Evolutionary conservation across 2,888 invertebrate species (phyloP), one percentile per base, ranked within the genome.

Genomic region (Sussaba pulchella): DNA sequence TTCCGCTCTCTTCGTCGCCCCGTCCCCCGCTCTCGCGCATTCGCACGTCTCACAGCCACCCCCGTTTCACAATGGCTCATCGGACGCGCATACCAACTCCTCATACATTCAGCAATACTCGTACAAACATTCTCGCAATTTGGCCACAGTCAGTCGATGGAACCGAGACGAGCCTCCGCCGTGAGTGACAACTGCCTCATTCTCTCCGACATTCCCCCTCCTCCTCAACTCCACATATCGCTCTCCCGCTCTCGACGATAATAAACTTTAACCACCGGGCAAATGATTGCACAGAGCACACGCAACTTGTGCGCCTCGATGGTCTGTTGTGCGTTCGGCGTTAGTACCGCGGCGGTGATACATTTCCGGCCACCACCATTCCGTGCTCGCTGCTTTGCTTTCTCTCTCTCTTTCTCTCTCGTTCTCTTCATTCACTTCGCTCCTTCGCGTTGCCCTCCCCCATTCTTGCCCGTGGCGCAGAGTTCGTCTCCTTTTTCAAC

Each of bases 281-380:
- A 76, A 69, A 52, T 36, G 14, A 41, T 24, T 24, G 19, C 19
- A 10, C 75, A 6, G 71, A 82, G 84, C 82, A 83, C 77, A 82
- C 47, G 64, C 74, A 54, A 69, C 54, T 69, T 63, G 31, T 31
- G 64, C 64, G 70, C 67, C 67, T 74, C 39, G 71, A 76, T 54
- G 76, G 82, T 66, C 71, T 43, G 67, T 82, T 79, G 76, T 80
- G 78, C 81, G 81, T 83, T 78, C 83, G 83, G 83, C 83, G 83
- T 85, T 86, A 80, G 82, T 31, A 81, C 85, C 79, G 82, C 81
- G 85, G 83, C 83, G 79, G 75, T 82, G 86, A 89, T 88, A 86
- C 89, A 84, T 87, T 90, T 90, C 89, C 90, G 90, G 88, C 81
- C 86, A 82, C 86, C 88, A 87, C 85, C 85, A 86, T 87, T 83